phyloP scores from a whole-genome alignment of 2,797 vertebrate species.

The Tokudaia muenninki region DNA sequence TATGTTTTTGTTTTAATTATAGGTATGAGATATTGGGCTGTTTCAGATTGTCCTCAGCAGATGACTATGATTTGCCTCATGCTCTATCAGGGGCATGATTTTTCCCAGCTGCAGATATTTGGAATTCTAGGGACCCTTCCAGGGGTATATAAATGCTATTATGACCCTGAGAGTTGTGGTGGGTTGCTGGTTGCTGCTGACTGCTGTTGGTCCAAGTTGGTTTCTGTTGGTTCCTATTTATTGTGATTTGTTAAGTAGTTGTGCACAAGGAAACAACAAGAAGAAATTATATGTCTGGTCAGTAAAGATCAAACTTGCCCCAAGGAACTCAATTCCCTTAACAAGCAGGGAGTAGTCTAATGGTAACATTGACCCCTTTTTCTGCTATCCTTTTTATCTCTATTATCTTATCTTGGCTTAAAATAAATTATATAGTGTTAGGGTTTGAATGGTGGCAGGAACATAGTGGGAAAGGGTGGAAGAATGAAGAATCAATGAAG shows the following conservation, averaged over 20 bases:
- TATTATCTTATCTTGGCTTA: too few species aligned
- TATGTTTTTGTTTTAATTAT: neutral
- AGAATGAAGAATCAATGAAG: neutral
- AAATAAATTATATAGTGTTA: neutral
- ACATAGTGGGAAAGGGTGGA: rapidly evolving
- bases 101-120: neutral
- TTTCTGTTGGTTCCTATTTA: neutral
- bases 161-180: neutral
- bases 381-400: neutral
- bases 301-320: neutral
- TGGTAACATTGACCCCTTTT: neutral
- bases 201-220: neutral
- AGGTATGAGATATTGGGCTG: neutral
- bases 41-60: neutral
- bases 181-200: neutral
- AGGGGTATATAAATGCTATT: neutral
- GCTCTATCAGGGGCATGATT: neutral
- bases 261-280: neutral
- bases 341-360: neutral
- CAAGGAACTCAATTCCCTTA: neutral
- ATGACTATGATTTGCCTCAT: neutral
- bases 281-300: neutral
- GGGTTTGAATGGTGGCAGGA: neutral
- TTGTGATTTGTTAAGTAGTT: neutral
- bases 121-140: neutral